These are phyloP conservation scores for Pediacus dermestoides DNA, from an alignment of 2,888 invertebrate genomes.

Conservation along the genomic window DNA sequence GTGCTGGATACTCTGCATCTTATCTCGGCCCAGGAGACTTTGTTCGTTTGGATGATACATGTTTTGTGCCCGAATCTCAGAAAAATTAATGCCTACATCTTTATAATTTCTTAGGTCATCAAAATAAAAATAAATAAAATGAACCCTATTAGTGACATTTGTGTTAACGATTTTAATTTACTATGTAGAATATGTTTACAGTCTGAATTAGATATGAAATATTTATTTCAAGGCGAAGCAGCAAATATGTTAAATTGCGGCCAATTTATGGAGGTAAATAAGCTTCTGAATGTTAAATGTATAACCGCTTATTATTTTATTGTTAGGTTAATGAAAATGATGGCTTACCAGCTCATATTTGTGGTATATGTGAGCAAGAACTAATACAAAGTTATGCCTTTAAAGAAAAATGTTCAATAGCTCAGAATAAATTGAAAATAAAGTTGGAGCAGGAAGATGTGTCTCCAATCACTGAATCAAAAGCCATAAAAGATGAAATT, in stretches of 20 bases:
- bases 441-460: slow-evolving; percentile 8
- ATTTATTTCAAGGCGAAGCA: slow-evolving; percentile 22
- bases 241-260: slow-evolving; percentile 23
- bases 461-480: too few relatives aligned
- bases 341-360: slow-evolving; percentile 32
- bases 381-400: slow-evolving; percentile 32
- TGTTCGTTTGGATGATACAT: too few relatives aligned
- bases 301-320: slow-evolving; percentile 4
- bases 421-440: slow-evolving; percentile 25
- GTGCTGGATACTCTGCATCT: too few relatives aligned
- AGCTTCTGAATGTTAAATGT: background rate
- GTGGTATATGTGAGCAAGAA: slow-evolving; percentile 28
- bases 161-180: slow-evolving; percentile 20
- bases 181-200: slow-evolving; percentile 29
- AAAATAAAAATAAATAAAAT: too few relatives aligned
- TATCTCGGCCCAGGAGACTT: too few relatives aligned
- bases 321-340: slow-evolving; percentile 26
- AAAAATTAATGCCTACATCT: too few relatives aligned
- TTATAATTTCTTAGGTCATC: too few relatives aligned
- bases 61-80: too few relatives aligned
- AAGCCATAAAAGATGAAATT: too few relatives aligned
- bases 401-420: slow-evolving; percentile 33
- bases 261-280: slow-evolving; percentile 22
- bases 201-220: slow-evolving; percentile 18
- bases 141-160: too few relatives aligned